These are phyloP conservation scores for Allophyes oxyacanthae DNA, from an alignment of 2,888 invertebrate genomes.

Conservation along the genomic window DNA sequence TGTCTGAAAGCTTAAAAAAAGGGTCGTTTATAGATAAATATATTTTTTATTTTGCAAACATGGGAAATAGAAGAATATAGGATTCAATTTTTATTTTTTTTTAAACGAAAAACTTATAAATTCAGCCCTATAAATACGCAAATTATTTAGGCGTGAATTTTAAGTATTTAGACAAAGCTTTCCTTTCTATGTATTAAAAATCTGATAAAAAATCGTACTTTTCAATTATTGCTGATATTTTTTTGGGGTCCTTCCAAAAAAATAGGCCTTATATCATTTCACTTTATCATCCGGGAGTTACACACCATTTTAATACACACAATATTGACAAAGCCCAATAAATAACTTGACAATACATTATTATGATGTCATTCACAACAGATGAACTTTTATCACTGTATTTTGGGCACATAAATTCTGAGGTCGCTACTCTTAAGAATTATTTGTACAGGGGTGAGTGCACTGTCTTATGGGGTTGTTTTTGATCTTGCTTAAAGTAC, in stretches of 20 bases:
- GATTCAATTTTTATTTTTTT: too few species aligned
- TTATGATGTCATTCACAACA: conserved; percentile 81
- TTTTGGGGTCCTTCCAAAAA: conserved; percentile 6
- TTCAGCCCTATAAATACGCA: too few species aligned
- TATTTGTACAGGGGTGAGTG: conserved; percentile 78
- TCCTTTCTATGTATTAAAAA: too few species aligned
- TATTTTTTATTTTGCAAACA: too few species aligned
- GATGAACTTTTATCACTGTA: conserved; percentile 71
- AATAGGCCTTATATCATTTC: neutral
- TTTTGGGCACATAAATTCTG: conserved; percentile 83
- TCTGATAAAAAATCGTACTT: too few species aligned
- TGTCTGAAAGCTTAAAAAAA: too few species aligned
- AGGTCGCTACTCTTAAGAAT: conserved; percentile 60
- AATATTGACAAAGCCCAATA: conserved; percentile 66
- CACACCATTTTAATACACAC: conserved; percentile 5
- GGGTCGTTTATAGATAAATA: too few species aligned
- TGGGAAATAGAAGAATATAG: too few species aligned
- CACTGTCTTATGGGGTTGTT: conserved; percentile 50
- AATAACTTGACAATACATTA: conserved; percentile 83
- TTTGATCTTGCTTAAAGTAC: conserved; percentile 13
- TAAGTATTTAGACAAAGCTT: too few species aligned
- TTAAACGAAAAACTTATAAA: too few species aligned
- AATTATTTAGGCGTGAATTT: too few species aligned
- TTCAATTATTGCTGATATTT: too few species aligned
- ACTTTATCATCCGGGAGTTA: conserved; percentile 13